These are phyloP conservation scores for Arctocebus calabarensis DNA, from an alignment of 2,797 vertebrate genomes.

Conservation along the genomic window DNA sequence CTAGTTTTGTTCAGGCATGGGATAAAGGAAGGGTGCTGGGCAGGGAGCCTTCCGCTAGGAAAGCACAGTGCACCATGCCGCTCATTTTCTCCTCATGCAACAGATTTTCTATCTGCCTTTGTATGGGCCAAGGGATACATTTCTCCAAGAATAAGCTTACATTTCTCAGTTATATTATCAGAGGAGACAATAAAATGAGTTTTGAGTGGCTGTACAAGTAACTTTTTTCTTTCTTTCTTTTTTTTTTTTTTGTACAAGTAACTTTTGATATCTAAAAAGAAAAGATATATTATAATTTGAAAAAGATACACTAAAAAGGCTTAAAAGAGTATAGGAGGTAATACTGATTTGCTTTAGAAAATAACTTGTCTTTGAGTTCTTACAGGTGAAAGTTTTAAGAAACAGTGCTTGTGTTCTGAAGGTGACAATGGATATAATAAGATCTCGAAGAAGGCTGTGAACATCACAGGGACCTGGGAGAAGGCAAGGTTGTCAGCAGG, in stretches of 20 bases:
- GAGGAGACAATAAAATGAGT: neutral
- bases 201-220: neutral
- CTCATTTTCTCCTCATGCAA: too few species aligned
- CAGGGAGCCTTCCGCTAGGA: neutral
- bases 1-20: neutral
- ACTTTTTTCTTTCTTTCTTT: too few species aligned
- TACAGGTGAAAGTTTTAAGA: neutral
- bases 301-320: neutral
- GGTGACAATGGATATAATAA: neutral
- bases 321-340: neutral
- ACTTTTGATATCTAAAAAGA: neutral
- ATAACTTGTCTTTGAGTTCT: neutral
- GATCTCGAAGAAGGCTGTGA: too few species aligned
- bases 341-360: neutral
- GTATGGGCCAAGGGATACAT: neutral
- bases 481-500: neutral
- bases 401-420: neutral
- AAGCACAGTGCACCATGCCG: fast-evolving
- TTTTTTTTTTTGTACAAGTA: neutral
- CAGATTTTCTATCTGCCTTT: neutral
- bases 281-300: neutral
- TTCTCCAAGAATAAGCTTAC: neutral
- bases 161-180: neutral
- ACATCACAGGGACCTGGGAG: too few species aligned
- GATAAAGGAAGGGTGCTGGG: too few species aligned